These are phyloP conservation scores for Dascyllus trimaculatus DNA, from an alignment of 2,113 vertebrate genomes.

Conservation along the genomic window DNA sequence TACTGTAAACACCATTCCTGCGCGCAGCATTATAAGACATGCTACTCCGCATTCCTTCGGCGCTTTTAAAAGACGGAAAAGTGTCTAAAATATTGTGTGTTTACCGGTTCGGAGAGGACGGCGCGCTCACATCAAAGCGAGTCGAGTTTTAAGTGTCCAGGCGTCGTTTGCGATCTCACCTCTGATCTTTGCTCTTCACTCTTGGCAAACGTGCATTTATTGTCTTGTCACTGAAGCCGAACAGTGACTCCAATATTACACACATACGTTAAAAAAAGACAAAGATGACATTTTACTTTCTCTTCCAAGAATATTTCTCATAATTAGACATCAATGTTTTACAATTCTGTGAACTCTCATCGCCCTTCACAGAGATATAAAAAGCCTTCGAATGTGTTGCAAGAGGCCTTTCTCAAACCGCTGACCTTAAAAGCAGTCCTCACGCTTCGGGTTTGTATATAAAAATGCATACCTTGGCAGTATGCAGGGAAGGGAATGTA, in stretches of 20 bases:
- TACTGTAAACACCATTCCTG: constrained; percentile 88
- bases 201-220: background rate
- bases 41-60: constrained; percentile 82
- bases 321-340: background rate
- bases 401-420: constrained; percentile 50
- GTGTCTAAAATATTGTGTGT: constrained; percentile 64
- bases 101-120: constrained; percentile 50
- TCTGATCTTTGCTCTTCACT: background rate
- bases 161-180: background rate
- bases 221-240: too few relatives aligned
- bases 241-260: background rate
- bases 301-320: too few relatives aligned
- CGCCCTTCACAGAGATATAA: constrained; percentile 20
- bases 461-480: constrained; percentile 82
- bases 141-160: constrained; percentile 35
- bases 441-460: constrained; percentile 77
- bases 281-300: too few relatives aligned
- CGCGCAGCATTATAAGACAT: constrained; percentile 82
- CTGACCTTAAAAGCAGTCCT: constrained; percentile 67
- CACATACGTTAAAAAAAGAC: too few relatives aligned
- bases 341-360: constrained; percentile 27
- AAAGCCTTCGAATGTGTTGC: constrained; percentile 52
- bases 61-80: constrained; percentile 72
- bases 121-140: constrained; percentile 54
- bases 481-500: constrained; percentile 77